phyloP scores from a whole-genome alignment of 2,113 vertebrate species.

The Pitta sordida region DNA sequence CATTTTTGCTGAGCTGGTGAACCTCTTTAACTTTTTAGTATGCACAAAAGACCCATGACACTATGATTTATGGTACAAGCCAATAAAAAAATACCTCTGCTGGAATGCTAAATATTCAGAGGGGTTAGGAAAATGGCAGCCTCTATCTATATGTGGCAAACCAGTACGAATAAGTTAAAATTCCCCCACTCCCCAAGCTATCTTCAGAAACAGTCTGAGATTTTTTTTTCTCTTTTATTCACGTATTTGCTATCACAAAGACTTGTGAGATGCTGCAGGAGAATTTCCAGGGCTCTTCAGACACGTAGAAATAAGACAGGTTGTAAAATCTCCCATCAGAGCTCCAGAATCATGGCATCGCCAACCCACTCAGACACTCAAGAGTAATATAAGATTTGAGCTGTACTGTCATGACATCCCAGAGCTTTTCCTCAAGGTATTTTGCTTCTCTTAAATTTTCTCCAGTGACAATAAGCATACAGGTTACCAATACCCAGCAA shows the following conservation, averaged over 20 bases:
- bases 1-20: conserved; percentile 5
- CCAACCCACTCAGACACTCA: not conserved
- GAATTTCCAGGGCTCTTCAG: not conserved
- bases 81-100: conserved; percentile 1
- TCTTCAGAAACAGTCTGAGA: not conserved
- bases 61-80: conserved; percentile 4
- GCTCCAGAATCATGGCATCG: not conserved
- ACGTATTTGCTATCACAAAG: not conserved
- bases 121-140: conserved; percentile 9
- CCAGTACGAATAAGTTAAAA: not conserved
- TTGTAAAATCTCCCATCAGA: not conserved
- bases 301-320: not conserved
- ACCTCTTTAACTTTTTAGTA: not conserved
- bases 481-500: not conserved
- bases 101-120: conserved; percentile 31
- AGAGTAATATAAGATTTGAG: not conserved
- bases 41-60: not conserved
- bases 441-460: not conserved
- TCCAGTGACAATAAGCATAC: not conserved
- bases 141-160: not conserved
- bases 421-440: not conserved
- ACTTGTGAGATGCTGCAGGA: not conserved
- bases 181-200: too few species aligned
- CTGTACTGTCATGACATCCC: not conserved
- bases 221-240: not conserved